Percentiles rank a stretch among this genome's conserved stretches.
Conservation (phyloP, 2,888 invertebrate genomes). For the Yponomeuta sedellus region DNA sequence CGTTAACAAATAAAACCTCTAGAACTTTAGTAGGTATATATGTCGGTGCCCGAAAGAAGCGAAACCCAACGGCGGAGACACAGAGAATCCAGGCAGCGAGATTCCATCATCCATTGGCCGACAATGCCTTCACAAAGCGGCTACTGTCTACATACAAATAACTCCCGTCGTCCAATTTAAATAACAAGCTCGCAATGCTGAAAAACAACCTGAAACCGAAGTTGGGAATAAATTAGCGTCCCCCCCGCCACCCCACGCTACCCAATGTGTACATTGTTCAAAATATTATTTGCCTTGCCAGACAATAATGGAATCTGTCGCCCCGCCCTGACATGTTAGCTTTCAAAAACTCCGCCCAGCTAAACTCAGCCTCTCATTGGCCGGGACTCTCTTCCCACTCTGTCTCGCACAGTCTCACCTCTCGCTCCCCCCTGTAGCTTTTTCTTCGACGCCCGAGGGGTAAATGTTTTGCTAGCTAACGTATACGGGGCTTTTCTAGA, state of each 20-base stretch:
- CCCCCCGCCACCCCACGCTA: constrained; percentile 45
- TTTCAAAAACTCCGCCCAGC: constrained; percentile 62
- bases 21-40: not conserved
- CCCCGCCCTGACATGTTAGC: constrained; percentile 77
- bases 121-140: constrained; percentile 56
- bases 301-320: constrained; percentile 75
- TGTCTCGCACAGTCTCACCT: constrained; percentile 27
- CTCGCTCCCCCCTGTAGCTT: constrained; percentile 58
- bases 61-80: constrained; percentile 19
- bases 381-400: constrained; percentile 34
- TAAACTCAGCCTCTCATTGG: constrained; percentile 46
- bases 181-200: constrained; percentile 75
- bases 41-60: constrained; percentile 21
- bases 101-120: constrained; percentile 24
- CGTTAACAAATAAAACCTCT: constrained; percentile 11
- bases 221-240: constrained; percentile 75
- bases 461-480: constrained; percentile 76
- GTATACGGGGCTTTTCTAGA: constrained; percentile 73
- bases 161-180: constrained; percentile 72
- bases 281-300: constrained; percentile 84
- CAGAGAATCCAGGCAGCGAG: constrained; percentile 32
- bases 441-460: constrained; percentile 73
- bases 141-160: constrained; percentile 58
- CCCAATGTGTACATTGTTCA: constrained; percentile 83
- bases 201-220: constrained; percentile 76